Conservation (phyloP, 1,140 invertebrate species). For the Trichogramma pretiosum region DNA sequence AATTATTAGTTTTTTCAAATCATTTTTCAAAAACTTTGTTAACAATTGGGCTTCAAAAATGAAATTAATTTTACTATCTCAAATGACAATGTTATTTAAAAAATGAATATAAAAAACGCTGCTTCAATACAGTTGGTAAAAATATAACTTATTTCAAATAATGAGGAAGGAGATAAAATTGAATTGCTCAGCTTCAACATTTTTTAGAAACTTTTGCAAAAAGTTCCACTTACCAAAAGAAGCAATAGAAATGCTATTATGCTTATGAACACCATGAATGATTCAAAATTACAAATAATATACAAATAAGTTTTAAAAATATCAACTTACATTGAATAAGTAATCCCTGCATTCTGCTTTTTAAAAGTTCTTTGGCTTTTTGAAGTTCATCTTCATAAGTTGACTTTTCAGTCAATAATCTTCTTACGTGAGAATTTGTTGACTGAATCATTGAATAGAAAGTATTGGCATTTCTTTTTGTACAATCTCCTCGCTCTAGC, state of each 20-base stretch:
- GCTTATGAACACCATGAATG: conserved; percentile 31
- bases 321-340: conserved; percentile 74
- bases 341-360: conserved; percentile 70
- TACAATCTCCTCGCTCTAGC: conserved; percentile 87
- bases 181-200: conserved; percentile 3
- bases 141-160: neutral
- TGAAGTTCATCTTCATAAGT: conserved; percentile 78
- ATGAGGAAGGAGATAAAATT: conserved; percentile 2
- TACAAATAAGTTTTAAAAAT: conserved; percentile 15
- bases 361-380: conserved; percentile 68
- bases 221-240: conserved; percentile 36
- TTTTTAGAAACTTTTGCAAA: conserved; percentile 9
- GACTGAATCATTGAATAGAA: conserved; percentile 94
- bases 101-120: conserved; percentile 12
- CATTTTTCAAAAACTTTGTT: conserved; percentile 14
- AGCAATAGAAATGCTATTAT: conserved; percentile 32
- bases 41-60: conserved; percentile 4
- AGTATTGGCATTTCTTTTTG: conserved; percentile 74
- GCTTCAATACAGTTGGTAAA: neutral
- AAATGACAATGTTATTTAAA: conserved; percentile 6
- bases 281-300: conserved; percentile 24
- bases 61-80: conserved; percentile 8
- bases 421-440: conserved; percentile 79
- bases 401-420: conserved; percentile 74
- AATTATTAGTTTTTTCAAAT: neutral